Base-by-base conservation (phyloP, 2,888 invertebrate genomes). In the Candidula unifasciata region DNA sequence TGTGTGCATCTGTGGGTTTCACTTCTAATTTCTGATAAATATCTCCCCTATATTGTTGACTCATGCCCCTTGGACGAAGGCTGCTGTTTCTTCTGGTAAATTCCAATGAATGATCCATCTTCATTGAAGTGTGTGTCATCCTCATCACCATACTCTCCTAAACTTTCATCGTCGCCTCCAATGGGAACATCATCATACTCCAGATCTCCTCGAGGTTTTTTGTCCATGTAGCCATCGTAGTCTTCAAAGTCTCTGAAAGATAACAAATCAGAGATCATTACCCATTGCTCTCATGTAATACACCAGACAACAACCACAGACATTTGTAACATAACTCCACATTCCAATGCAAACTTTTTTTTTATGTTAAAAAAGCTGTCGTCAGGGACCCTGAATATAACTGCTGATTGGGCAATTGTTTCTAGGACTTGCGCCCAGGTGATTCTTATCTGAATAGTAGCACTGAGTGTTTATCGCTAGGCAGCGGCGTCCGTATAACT, bases 41-140 rank as follows among this genome's bases (percentile, higher is more conserved):
- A 76, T 76, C 18, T 52, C 30, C 30, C 27, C 66, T 79, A 79
- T 68, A 79, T 79, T 68, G 79, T 68, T 3, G 79, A 79, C n/a
- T 79, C 79, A 64, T 60, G 54, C 37, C 66, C 79, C 27, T 68
- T 57, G 6, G 64, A 37, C 30, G 66, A 30, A 27, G 79, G 68
- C 5, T 54, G 78, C 33, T 30, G 35, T 54, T 86, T 86, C 37
- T 85, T 84, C 37, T 84, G 37, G 82, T 87, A 88, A 54, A 85
- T 82, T 30, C 88, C 88, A 37, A 88, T 88, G 83, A 88, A 88
- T 16, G 87, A 88, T 33, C 88, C 88, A 64, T 88, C 88, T 64
- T 88, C 88, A 68, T 87, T 88, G 81, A 88, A 88, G 37, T 87
- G 85, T 21, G 80, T 87, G 24, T 86, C 85, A 57, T 86, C 88